Conservation (phyloP, 2,113 vertebrate species). For the Gyps fulvus region DNA sequence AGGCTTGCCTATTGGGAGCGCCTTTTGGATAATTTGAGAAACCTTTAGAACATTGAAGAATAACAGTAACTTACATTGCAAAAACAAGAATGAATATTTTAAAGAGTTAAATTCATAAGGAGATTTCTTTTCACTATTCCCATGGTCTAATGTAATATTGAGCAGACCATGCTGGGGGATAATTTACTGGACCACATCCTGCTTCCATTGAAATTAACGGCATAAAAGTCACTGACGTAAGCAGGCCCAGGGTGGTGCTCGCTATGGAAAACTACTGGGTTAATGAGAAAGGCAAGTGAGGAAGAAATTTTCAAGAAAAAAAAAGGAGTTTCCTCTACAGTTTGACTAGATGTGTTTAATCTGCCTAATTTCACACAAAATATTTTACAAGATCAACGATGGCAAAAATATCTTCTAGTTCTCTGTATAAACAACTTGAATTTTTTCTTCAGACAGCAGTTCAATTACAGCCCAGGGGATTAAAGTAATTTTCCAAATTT, state of each 20-base stretch:
- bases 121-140: not conserved
- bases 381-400: not conserved
- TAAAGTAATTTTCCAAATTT: not conserved
- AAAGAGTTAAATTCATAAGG: not conserved
- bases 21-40: not conserved
- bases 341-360: not conserved
- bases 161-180: not conserved
- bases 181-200: conserved; percentile 21
- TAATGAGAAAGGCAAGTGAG: not conserved
- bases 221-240: not conserved
- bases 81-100: not conserved
- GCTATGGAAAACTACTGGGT: not conserved
- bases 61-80: not conserved
- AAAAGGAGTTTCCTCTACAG: not conserved
- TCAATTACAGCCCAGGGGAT: not conserved
- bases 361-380: not conserved
- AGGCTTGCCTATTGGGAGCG: not conserved
- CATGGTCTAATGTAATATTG: not conserved
- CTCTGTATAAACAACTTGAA: not conserved
- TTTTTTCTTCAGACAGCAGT: not conserved
- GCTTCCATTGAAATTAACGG: not conserved
- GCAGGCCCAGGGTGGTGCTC: not conserved
- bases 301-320: not conserved
- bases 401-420: not conserved
- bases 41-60: not conserved